phyloP scores from a whole-genome alignment of 1,140 invertebrate genomes.

The Holotrichia oblita region DNA sequence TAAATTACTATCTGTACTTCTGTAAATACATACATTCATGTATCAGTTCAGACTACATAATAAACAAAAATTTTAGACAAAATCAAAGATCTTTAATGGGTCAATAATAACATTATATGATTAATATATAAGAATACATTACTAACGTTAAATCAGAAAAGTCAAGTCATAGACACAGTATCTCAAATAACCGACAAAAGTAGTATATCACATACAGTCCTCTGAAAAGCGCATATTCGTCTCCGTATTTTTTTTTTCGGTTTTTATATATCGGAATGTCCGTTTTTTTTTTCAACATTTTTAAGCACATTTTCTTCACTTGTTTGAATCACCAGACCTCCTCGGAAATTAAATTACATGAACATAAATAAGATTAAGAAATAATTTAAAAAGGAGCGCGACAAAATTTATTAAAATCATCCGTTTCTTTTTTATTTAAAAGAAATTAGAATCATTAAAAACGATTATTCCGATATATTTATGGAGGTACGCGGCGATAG shows the following conservation, averaged over 20 bases:
- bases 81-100: constrained; percentile 41
- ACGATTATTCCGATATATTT: background rate
- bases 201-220: constrained; percentile 31
- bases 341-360: no score
- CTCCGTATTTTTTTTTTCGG: background rate
- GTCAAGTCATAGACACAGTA: constrained; percentile 27
- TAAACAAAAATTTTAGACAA: constrained; percentile 26
- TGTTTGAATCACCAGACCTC: background rate
- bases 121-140: constrained; percentile 41
- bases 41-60: no score
- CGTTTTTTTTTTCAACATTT: background rate
- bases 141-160: constrained; percentile 38
- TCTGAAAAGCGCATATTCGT: background rate
- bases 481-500: background rate
- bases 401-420: no score
- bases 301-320: background rate
- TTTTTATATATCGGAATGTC: constrained; percentile 4
- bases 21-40: no score
- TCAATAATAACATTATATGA: constrained; percentile 41
- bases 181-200: constrained; percentile 31
- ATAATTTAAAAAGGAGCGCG: no score
- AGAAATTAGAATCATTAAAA: no score
- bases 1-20: no score
- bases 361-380: no score
- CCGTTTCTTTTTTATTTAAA: no score